These are phyloP conservation scores for Theonella swinhoei DNA, from an alignment of 37 sponge, comb jelly and placozoan genomes.

Conservation along the genomic window DNA sequence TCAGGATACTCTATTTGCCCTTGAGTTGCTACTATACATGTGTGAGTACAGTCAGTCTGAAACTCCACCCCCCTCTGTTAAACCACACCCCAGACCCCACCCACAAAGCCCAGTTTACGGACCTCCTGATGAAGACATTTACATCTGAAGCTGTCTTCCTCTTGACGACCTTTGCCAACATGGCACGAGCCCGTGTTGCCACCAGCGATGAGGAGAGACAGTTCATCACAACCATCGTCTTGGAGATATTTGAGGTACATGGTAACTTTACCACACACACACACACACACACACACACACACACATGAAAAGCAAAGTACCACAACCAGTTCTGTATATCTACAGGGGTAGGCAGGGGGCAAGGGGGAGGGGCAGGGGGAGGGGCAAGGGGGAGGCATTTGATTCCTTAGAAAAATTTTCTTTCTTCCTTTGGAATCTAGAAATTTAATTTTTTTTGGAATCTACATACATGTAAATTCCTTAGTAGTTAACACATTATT, in stretches of 20 bases:
- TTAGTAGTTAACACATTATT: too few species aligned
- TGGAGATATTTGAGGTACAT: conserved; percentile 82
- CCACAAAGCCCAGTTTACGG: conserved; percentile 74
- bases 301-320: background rate
- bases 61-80: background rate
- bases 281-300: conserved; percentile 32
- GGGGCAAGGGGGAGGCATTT: too few species aligned
- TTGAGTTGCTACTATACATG: too few species aligned
- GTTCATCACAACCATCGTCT: conserved; percentile 76
- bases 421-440: too few species aligned
- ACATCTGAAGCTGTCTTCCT: conserved; percentile 88
- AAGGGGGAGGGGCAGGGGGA: too few species aligned
- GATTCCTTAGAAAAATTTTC: too few species aligned
- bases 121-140: conserved; percentile 79
- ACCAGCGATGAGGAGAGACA: conserved; percentile 52
- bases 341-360: too few species aligned
- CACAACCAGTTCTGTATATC: conserved; percentile 45
- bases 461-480: too few species aligned
- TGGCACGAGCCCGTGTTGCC: conserved; percentile 70
- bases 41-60: too few species aligned
- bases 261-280: background rate
- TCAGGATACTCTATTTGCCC: too few species aligned
- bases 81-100: conserved; percentile 32
- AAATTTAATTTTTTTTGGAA: too few species aligned
- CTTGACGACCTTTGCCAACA: conserved; percentile 93